A percentile compares a stretch with the other conserved stretches of the same genome.
phyloP scores from a whole-genome alignment of 53 echinoderm and acorn worm genomes.

The Crossaster papposus region DNA sequence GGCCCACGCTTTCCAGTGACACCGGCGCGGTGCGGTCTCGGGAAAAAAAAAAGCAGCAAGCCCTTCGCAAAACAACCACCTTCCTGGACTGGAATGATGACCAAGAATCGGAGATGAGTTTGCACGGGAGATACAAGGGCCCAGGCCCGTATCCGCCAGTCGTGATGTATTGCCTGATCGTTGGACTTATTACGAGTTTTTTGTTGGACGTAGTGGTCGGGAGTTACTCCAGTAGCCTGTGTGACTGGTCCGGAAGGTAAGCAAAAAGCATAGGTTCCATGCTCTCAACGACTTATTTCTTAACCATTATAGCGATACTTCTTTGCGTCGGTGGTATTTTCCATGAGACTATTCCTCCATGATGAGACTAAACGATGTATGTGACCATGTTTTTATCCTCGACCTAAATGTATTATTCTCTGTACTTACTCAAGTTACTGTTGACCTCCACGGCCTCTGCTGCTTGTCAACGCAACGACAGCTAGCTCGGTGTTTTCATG shows the following conservation, averaged over 20 bases:
- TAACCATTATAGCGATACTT: not conserved
- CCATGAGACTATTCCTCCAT: too few relatives aligned
- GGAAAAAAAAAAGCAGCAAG: not conserved
- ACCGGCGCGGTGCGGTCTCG: not conserved
- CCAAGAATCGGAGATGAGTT: constrained; percentile 3
- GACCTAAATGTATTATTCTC: too few relatives aligned
- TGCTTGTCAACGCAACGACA: too few relatives aligned
- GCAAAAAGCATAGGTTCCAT: not conserved
- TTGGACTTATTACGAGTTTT: constrained; percentile 38
- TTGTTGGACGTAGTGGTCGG: constrained; percentile 48
- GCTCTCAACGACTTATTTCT: not conserved
- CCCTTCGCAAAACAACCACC: not conserved
- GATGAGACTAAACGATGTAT: too few relatives aligned
- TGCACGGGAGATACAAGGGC: constrained; percentile 37
- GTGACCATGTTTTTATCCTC: too few relatives aligned
- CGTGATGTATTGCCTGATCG: constrained; percentile 35
- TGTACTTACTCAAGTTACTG: too few relatives aligned
- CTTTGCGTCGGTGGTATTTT: too few relatives aligned
- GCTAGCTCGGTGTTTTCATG: too few relatives aligned
- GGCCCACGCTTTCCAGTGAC: not conserved
- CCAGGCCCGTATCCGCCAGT: constrained; percentile 26
- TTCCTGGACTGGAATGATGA: not conserved
- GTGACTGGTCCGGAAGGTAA: constrained; percentile 76
- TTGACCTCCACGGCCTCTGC: too few relatives aligned
- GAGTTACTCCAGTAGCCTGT: constrained; percentile 62